These are phyloP conservation scores for Cyanistes caeruleus DNA, from an alignment of 2,113 vertebrate genomes.

Conservation along the genomic window DNA sequence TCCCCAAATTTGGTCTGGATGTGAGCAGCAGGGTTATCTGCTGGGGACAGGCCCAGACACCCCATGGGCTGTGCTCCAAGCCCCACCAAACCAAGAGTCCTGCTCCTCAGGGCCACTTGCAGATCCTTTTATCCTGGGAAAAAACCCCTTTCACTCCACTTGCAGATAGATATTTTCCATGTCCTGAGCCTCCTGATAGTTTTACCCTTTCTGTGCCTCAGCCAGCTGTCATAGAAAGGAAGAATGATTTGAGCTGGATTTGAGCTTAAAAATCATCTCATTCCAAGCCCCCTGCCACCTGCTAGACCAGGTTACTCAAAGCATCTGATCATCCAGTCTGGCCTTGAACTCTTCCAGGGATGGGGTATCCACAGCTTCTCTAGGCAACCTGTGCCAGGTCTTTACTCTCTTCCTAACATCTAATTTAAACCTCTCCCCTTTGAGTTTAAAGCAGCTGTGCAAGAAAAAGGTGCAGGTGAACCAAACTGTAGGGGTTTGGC, in stretches of 20 bases:
- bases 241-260: not conserved
- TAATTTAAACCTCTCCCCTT: not conserved
- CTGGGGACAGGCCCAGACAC: not conserved
- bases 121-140: not conserved
- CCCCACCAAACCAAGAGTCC: not conserved
- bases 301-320: not conserved
- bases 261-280: not conserved
- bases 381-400: not conserved
- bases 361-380: not conserved
- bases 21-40: not conserved
- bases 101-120: not conserved
- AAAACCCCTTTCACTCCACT: fast-evolving
- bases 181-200: not conserved
- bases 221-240: not conserved
- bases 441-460: not conserved
- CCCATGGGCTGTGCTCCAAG: fast-evolving
- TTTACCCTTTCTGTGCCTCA: not conserved
- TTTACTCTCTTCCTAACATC: not conserved
- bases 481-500: not conserved
- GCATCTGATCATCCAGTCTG: not conserved
- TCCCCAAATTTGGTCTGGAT: not conserved
- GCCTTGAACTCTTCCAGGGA: not conserved
- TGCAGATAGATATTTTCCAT: not conserved
- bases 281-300: not conserved
- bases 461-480: not conserved